Evolutionary conservation across 2,797 vertebrate species (phyloP).

Genomic region (Podarcis lilfordi): DNA sequence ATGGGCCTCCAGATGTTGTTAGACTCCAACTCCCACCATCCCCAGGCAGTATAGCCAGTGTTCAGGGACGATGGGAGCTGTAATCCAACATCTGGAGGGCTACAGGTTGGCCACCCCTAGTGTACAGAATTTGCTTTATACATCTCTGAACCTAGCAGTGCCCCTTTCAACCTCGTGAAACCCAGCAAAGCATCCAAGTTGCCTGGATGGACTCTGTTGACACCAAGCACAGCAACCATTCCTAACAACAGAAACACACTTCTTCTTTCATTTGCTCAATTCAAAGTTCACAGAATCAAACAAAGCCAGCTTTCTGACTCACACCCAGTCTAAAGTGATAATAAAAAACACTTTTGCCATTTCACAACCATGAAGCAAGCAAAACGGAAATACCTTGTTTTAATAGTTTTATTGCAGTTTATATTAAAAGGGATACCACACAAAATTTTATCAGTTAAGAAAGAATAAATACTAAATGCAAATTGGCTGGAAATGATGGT

Average conservation of each 20-base stretch:
- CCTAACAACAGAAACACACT: conserved; percentile 63
- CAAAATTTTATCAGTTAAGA: neutral
- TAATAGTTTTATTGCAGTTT: conserved; percentile 34
- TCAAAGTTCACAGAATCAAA: conserved; percentile 50
- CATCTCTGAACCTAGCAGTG: conserved; percentile 26
- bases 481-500: neutral
- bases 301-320: conserved; percentile 71
- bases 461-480: neutral
- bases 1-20: no score
- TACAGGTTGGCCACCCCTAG: neutral
- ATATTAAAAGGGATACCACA: neutral
- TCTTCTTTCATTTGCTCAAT: conserved; percentile 52
- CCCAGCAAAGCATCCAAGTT: conserved; percentile 17
- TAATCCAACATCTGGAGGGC: no score
- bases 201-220: neutral
- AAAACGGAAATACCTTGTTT: neutral
- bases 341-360: conserved; percentile 47
- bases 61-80: no score
- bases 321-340: conserved; percentile 56
- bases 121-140: neutral
- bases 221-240: neutral
- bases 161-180: conserved; percentile 50
- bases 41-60: no score
- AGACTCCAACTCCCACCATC: no score
- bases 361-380: conserved; percentile 41